Percentiles rank a stretch among this genome's conserved stretches.
Conservation (phyloP, 2,113 vertebrate genomes). For the Bubo bubo region DNA sequence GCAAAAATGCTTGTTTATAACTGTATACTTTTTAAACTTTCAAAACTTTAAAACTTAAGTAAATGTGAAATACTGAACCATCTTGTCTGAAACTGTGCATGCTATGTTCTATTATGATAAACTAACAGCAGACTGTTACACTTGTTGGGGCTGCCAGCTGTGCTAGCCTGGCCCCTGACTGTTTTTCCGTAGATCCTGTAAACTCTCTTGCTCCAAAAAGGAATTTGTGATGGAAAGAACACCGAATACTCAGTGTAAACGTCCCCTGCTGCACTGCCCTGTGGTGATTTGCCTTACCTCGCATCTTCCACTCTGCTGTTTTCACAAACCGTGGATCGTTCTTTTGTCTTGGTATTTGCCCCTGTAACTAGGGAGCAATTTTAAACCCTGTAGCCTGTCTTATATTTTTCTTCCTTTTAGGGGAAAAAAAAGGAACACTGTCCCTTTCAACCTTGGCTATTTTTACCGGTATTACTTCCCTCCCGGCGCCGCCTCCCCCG, state of each 20-base stretch:
- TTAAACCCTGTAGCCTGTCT: neutral
- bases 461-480: fast-evolving
- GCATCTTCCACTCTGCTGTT: neutral
- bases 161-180: too few species aligned
- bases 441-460: too few species aligned
- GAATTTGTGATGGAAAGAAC: fast-evolving
- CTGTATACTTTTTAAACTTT: slow-evolving; percentile 54
- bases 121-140: neutral
- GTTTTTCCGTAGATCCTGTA: fast-evolving
- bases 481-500: neutral
- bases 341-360: neutral
- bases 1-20: slow-evolving; percentile 47
- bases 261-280: fast-evolving
- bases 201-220: too few species aligned
- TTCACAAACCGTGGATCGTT: fast-evolving
- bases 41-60: slow-evolving; percentile 40
- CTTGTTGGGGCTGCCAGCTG: neutral
- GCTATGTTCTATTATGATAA: neutral
- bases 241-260: fast-evolving
- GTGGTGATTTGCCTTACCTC: fast-evolving
- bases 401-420: fast-evolving
- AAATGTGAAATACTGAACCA: slow-evolving; percentile 24
- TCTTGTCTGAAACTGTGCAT: neutral
- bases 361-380: fast-evolving
- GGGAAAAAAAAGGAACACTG: too few species aligned